A percentile compares a stretch with the other conserved stretches of the same genome.
Evolutionary conservation across 2,113 vertebrate genomes (phyloP).

Genomic region (Psophia crepitans): DNA sequence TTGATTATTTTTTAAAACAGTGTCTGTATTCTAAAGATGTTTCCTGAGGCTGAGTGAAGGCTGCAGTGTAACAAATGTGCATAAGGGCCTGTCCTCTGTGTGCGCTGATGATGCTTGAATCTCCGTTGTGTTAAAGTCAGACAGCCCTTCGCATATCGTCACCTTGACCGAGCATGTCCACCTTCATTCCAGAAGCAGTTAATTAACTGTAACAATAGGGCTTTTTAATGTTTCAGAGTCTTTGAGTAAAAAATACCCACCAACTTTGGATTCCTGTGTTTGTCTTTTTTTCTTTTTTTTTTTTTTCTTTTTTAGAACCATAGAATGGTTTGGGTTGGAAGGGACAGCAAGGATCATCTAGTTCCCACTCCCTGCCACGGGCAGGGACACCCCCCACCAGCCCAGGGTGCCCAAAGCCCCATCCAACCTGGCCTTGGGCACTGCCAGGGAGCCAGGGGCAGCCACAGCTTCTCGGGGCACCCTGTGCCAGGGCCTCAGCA

Average conservation of each 20-base stretch:
- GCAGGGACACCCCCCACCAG: no score
- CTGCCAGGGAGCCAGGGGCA: no score
- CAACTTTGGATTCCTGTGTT: conserved; percentile 7
- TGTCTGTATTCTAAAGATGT: neutral
- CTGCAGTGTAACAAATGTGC: neutral
- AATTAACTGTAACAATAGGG: neutral
- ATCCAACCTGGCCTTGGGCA: no score
- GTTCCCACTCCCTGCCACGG: no score
- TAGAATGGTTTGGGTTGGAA: no score
- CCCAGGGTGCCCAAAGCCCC: no score
- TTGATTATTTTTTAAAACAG: neutral
- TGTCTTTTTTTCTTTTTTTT: neutral
- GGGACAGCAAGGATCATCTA: no score
- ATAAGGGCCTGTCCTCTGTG: neutral
- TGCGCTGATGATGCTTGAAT: neutral
- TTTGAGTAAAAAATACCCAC: conserved; percentile 7
- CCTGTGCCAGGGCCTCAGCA: no score
- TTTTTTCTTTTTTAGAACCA: no score
- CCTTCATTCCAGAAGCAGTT: neutral
- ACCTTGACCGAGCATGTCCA: neutral
- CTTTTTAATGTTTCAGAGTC: neutral
- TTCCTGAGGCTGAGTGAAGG: neutral
- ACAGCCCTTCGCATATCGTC: neutral
- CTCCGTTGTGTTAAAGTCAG: neutral
- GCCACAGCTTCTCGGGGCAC: no score